Base-by-base conservation (phyloP, 1,140 invertebrate genomes). In the Meloidogyne exigua region DNA sequence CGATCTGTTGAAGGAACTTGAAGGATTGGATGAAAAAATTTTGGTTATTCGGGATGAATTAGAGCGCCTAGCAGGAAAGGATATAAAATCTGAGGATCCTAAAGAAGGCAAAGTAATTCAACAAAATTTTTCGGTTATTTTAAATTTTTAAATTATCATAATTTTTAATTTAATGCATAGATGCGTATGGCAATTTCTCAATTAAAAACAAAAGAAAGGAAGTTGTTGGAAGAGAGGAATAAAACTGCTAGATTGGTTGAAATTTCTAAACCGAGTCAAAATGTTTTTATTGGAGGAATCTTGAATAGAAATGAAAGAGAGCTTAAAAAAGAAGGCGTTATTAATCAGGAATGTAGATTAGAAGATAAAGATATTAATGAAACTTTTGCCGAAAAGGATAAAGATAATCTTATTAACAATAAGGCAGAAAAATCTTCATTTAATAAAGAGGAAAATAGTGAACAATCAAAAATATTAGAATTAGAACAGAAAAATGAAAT, bases 171-270 rank as follows among this genome's bases (percentile, higher is more conserved):
- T n/a, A n/a, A n/a, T n/a, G 66, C 63, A 79, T 49, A 78, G 77
- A 79, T 39, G 26, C 66, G 77, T 12, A 79, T 79, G 77, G 67
- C 77, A 28, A 68, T 79, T 62, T 80, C 77, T 15, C 76, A 79
- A 36, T 72, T 79, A 32, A 70, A 73, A 64, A 49, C 23, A 11
- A 79, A 79, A 65, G 68, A 79, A 36, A 68, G 66, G 15, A 79
- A 72, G 26, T 42, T 80, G 21, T 21, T 67, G 36, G 67, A 64
- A 49, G 78, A 79, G 42, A 9, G 32, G 39, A 42, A 49, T 12
- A 39, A 49, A 71, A 39, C 78, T 62, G 11, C 21, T 21, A 79
- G 68, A 57, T 57, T 79, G 25, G 39, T 69, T 25, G 77, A 80
- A 49, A 63, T 79, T 26, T 44, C 57, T 23, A 80, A 76, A 67